Base-by-base conservation (phyloP, 2,113 vertebrate species). In the Heterotilapia buettikoferi region DNA sequence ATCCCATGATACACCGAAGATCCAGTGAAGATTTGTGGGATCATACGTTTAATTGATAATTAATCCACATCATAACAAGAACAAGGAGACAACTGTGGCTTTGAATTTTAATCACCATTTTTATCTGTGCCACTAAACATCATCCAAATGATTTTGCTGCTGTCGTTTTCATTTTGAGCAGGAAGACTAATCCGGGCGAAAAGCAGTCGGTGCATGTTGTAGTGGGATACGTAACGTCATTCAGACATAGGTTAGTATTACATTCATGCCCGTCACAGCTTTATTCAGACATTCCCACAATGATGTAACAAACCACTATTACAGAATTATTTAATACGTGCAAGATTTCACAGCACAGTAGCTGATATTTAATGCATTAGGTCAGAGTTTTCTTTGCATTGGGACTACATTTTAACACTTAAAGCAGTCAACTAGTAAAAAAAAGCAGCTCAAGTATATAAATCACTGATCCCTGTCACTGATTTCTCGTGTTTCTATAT, bases 31-130 rank as follows among this genome's bases (percentile, higher is more conserved):
- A 95, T 95, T 89, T 90, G 79, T 36, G 18, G 92, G 90, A 94
- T 94, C 87, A 92, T 66, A 88, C 83, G 87, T 93, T 95, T 94
- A 94, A 96, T 95, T 96, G 90, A 93, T 95, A 94, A 94, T 93
- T 94, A 95, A 95, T 94, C 93, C 88, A 85, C 92, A 92, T 94
- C 91, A 94, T 92, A 96, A 97, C 89, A 89, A 87, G 31, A 92
- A 93, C 92, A 89, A 92, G 87, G 84, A 93, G 83, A 92, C 82
- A 86, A 95, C 50, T 84, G 88, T 82, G 86, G 85, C 89, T 93
- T 92, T 92, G 91, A 93, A 94, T 94, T 90, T 26, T 89, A 92
- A 93, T 92, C 85, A 86, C 47, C 81, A 59, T 90, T 84, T 92
- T 90, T 56, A 88, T 91, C 53, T 78, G 50, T 3, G n/a, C 85